Conservation (phyloP, 1,140 invertebrate species). For the Zaprionus ornatus region DNA sequence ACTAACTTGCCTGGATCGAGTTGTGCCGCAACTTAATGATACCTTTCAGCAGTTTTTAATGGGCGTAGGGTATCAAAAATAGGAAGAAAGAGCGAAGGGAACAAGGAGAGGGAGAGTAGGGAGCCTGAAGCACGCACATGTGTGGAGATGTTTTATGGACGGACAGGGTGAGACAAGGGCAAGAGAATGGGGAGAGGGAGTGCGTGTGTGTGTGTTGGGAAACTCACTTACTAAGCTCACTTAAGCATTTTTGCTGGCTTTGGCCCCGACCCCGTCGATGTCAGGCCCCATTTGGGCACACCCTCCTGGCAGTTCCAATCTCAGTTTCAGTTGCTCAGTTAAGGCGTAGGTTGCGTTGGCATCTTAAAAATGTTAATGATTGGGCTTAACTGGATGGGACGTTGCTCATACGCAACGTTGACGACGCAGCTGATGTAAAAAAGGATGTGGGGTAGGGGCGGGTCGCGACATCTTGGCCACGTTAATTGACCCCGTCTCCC, state of each 20-base stretch:
- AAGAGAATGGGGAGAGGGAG: not conserved
- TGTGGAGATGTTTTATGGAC: constrained; percentile 72
- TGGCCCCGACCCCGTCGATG: constrained; percentile 23
- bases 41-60: constrained; percentile 10
- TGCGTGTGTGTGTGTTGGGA: constrained; percentile 27
- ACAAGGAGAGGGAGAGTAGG: not conserved
- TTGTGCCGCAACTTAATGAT: not conserved
- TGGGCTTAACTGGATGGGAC: constrained; percentile 20
- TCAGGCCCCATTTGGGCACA: constrained; percentile 48
- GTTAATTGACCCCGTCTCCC: constrained; percentile 66
- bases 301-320: not conserved
- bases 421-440: not conserved
- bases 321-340: constrained; percentile 6
- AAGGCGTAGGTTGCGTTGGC: not conserved
- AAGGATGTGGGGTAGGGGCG: not conserved
- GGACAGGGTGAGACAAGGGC: not conserved
- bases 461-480: constrained; percentile 24
- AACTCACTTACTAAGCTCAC: constrained; percentile 69
- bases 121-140: constrained; percentile 64
- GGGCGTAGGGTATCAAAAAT: constrained; percentile 1
- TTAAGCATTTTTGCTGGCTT: constrained; percentile 67
- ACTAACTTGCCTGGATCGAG: not conserved
- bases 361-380: constrained; percentile 48
- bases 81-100: not conserved
- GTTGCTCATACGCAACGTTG: constrained; percentile 59